A percentile compares a stretch with the other conserved stretches of the same genome.
phyloP scores from a whole-genome alignment of 2,797 vertebrate species.

The Darevskia nairensis region DNA sequence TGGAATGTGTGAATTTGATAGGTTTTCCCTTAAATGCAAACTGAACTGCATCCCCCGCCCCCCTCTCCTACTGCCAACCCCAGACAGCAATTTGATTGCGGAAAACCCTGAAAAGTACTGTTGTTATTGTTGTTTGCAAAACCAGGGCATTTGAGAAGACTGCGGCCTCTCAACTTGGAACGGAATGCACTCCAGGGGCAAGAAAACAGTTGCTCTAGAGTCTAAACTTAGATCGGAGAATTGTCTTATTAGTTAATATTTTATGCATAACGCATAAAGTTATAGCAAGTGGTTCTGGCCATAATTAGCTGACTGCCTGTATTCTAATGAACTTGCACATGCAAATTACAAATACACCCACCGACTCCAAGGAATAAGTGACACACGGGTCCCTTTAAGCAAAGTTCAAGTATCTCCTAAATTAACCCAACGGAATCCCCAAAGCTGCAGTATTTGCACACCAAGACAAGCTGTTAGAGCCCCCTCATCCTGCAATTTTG shows the following conservation, averaged over 20 bases:
- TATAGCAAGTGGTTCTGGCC: conserved; percentile 65
- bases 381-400: conserved; percentile 68
- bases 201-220: conserved; percentile 57
- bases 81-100: neutral
- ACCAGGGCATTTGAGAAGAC: neutral
- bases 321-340: conserved; percentile 72
- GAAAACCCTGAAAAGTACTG: neutral
- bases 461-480: conserved; percentile 53
- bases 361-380: conserved; percentile 55
- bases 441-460: conserved; percentile 68
- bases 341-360: conserved; percentile 58
- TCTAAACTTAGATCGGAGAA: conserved; percentile 44
- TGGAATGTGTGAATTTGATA: too few species aligned
- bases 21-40: too few species aligned
- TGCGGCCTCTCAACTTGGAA: neutral
- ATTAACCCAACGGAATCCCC: conserved; percentile 67
- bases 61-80: too few species aligned
- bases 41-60: too few species aligned
- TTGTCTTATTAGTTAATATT: conserved; percentile 68
- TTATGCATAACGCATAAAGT: conserved; percentile 74
- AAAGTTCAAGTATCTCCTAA: conserved; percentile 75
- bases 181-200: conserved; percentile 28
- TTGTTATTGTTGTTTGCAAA: neutral
- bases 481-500: conserved; percentile 44
- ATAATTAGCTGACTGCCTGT: conserved; percentile 71